phyloP scores from a whole-genome alignment of 2,888 invertebrate species.

The Imbricaverruca yamaguchii region DNA sequence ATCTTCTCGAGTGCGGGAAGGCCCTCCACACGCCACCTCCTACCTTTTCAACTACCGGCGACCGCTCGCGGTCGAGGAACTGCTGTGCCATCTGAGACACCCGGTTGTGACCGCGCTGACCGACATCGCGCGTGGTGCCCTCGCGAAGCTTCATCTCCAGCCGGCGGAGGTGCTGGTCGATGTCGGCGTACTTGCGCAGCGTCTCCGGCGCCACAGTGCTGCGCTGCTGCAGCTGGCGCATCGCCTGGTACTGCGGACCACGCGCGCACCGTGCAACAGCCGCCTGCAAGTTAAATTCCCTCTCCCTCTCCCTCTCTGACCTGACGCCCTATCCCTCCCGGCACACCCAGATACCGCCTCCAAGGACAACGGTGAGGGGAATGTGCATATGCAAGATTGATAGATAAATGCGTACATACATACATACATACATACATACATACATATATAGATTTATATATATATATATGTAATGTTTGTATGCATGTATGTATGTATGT shows the following conservation, averaged over 20 bases:
- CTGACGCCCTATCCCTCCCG: too few relatives aligned
- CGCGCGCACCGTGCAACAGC: conserved; percentile 31
- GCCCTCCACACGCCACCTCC: too few relatives aligned
- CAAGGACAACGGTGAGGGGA: too few relatives aligned
- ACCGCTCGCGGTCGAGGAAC: conserved; percentile 64
- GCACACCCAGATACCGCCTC: too few relatives aligned
- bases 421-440: too few relatives aligned
- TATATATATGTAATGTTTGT: too few relatives aligned
- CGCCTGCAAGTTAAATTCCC: neutral
- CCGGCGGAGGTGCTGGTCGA: conserved; percentile 62
- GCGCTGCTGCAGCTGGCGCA: conserved; percentile 51
- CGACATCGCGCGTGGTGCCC: conserved; percentile 60
- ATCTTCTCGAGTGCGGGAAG: too few relatives aligned
- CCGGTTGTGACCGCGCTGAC: conserved; percentile 47
- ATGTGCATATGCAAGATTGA: too few relatives aligned
- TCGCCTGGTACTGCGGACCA: conserved; percentile 52
- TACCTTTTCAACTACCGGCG: conserved; percentile 15
- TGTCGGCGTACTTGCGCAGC: conserved; percentile 59
- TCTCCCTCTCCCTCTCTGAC: too few relatives aligned
- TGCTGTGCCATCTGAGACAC: conserved; percentile 22
- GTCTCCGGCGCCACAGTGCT: conserved; percentile 51
- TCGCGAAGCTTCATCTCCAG: conserved; percentile 67
- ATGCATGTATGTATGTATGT: too few relatives aligned
- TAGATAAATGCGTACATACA: too few relatives aligned
- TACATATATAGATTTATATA: too few relatives aligned